Evolutionary conservation across 2,888 invertebrate genomes (phyloP), one percentile per base, ranked within the genome.

Genomic region (Thysanoteuthis rhombus): DNA sequence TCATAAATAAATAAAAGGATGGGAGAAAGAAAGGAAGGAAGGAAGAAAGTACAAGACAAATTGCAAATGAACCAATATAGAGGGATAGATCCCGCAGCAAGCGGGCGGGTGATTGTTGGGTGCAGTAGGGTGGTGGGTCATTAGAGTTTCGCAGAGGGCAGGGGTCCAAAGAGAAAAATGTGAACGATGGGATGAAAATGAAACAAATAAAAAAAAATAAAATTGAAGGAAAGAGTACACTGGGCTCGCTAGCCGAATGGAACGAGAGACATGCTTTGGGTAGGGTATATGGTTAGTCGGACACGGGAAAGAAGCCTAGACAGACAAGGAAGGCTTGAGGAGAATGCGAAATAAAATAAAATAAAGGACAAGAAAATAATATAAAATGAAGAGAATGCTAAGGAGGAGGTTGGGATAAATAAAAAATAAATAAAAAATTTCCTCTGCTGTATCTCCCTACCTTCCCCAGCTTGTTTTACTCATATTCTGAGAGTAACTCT

Each of bases 131-230:
- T 36, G 75, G 75, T 75, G 75, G 75, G n/a, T 75, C 75, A 75
- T 75, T 75, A 75, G 58, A 58, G 75, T 75, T n/a, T 75, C n/a
- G 16, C n/a, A 36, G 75, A 75, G 75, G 75, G 75, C 75, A n/a
- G n/a, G n/a, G 75, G 75, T 75, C 75, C 75, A 75, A 75, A 75
- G 75, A 75, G 75, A 75, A 75, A 52, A 75, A 75, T n/a, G 75
- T 75, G n/a, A 25, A 75, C n/a, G n/a, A 75, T 12, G 12, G 19
- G n/a, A 10, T n/a, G n/a, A n/a, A 75, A 75, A n/a, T 36, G 12
- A 52, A 45, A 45, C 45, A 45, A 58, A 58, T 58, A 58, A 58
- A 75, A 75, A 75, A 36, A 75, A 75, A 75, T 36, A 75, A 75
- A 36, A 12, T 75, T 75, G 75, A 36, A 36, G n/a, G 75, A 75